Percentiles rank a stretch among this genome's conserved stretches.
These are phyloP conservation scores for Iphiclides podalirius DNA, from an alignment of 2,888 invertebrate genomes.

Conservation along the genomic window DNA sequence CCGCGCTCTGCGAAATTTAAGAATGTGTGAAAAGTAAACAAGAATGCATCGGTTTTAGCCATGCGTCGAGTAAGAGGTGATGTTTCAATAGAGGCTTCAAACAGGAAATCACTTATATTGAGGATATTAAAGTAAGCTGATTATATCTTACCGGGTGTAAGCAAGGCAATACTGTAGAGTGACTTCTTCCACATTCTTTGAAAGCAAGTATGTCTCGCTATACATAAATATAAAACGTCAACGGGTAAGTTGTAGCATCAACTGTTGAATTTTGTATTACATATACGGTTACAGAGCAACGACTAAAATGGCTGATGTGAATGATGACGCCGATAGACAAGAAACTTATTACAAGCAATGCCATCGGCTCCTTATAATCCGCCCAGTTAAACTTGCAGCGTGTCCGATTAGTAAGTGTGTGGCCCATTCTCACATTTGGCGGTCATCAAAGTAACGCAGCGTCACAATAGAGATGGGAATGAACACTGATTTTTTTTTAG, in stretches of 20 bases:
- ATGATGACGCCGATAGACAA: slow-evolving; percentile 59
- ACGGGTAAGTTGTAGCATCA: slow-evolving; percentile 73
- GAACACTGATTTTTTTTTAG: background rate
- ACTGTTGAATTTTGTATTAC: slow-evolving; percentile 64
- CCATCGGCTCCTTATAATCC: slow-evolving; percentile 36
- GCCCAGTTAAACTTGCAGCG: slow-evolving; percentile 23
- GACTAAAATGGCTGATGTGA: slow-evolving; percentile 62
- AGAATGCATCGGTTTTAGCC: slow-evolving; percentile 18
- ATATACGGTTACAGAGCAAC: slow-evolving; percentile 72
- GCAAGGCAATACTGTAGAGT: slow-evolving; percentile 79
- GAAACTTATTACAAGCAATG: slow-evolving; percentile 53
- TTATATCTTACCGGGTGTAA: slow-evolving; percentile 79
- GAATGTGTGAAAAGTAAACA: slow-evolving; percentile 29
- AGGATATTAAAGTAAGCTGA: slow-evolving; percentile 79
- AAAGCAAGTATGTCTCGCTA: slow-evolving; percentile 79
- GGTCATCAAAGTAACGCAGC: slow-evolving; percentile 8
- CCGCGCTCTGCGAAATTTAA: slow-evolving; percentile 39
- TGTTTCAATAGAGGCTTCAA: slow-evolving; percentile 67
- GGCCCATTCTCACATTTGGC: slow-evolving; percentile 17
- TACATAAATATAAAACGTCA: slow-evolving; percentile 77
- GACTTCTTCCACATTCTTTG: slow-evolving; percentile 76
- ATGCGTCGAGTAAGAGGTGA: slow-evolving; percentile 45
- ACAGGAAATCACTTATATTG: slow-evolving; percentile 75
- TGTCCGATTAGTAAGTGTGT: slow-evolving; percentile 28
- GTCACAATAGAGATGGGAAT: background rate